A percentile compares a stretch with the other conserved stretches of the same genome.
Conservation (phyloP, 2,797 vertebrate species). For the Enteromius mattozi region DNA sequence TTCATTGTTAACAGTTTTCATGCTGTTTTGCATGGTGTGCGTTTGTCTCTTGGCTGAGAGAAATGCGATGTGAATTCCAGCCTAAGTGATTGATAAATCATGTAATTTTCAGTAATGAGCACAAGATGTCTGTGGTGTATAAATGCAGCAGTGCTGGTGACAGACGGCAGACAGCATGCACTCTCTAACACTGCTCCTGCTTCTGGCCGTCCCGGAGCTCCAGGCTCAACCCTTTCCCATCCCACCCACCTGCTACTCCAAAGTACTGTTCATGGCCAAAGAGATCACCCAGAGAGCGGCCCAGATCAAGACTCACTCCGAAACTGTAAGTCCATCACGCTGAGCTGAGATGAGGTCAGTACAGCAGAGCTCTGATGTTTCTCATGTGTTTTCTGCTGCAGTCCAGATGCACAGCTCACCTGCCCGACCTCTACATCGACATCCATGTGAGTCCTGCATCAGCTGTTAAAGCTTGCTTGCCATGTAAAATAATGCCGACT, state of each 20-base stretch:
- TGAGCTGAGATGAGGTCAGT: not conserved
- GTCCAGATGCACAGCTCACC: constrained; percentile 66
- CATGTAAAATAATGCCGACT: not conserved
- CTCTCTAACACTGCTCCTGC: constrained; percentile 49
- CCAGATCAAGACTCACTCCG: constrained; percentile 58
- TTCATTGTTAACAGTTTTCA: not conserved
- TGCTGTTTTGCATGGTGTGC: not conserved
- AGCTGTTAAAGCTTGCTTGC: not conserved
- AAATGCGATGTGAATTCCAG: not conserved
- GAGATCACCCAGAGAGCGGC: constrained; percentile 65
- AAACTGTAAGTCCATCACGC: constrained; percentile 66
- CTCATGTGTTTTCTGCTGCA: constrained; percentile 47
- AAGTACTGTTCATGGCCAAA: constrained; percentile 67
- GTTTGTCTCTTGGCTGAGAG: not conserved
- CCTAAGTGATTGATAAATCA: constrained; percentile 24
- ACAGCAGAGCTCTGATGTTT: not conserved
- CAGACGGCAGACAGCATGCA: constrained; percentile 18
- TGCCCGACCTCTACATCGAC: constrained; percentile 70
- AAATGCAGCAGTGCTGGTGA: constrained; percentile 7
- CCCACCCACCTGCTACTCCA: constrained; percentile 73
- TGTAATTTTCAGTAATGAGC: constrained; percentile 1
- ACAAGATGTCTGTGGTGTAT: constrained; percentile 32
- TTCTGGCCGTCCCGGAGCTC: constrained; percentile 56
- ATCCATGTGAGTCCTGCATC: constrained; percentile 67
- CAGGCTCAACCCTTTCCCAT: constrained; percentile 60